These are phyloP conservation scores for Cremastinae sp. DNA, from an alignment of 2,888 invertebrate genomes.

Conservation along the genomic window DNA sequence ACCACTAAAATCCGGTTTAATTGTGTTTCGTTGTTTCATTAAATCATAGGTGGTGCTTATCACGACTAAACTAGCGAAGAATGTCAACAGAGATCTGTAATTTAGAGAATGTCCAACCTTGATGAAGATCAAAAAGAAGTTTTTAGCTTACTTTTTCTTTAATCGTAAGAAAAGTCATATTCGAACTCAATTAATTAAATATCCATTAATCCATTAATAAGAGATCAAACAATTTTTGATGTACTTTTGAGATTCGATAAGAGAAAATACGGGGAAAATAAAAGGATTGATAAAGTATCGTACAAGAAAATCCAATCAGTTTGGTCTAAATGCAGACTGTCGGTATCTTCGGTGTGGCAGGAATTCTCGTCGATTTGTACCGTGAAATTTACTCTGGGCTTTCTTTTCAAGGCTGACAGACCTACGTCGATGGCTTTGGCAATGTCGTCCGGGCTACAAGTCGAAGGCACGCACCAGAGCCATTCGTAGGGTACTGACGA, in stretches of 20 bases:
- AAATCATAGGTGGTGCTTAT: conserved; percentile 74
- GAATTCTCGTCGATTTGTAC: conserved; percentile 67
- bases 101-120: too few species aligned
- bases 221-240: too few species aligned
- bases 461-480: conserved; percentile 77
- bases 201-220: too few species aligned
- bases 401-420: conserved; percentile 69
- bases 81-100: conserved; percentile 62
- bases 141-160: conserved; percentile 15
- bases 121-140: background rate
- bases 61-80: conserved; percentile 67
- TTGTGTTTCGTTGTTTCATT: conserved; percentile 57
- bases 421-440: conserved; percentile 68
- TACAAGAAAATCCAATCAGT: conserved; percentile 75
- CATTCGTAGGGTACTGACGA: conserved; percentile 68
- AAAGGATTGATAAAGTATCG: conserved; percentile 53
- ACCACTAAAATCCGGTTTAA: conserved; percentile 66
- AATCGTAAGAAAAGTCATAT: too few species aligned
- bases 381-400: conserved; percentile 69
- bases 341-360: conserved; percentile 69
- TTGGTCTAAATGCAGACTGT: conserved; percentile 62
- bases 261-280: background rate
- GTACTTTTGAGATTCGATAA: background rate
- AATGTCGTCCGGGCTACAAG: conserved; percentile 72
- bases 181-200: too few species aligned